Conservation (phyloP, 2,113 vertebrate species). For the Camelus bactrianus region DNA sequence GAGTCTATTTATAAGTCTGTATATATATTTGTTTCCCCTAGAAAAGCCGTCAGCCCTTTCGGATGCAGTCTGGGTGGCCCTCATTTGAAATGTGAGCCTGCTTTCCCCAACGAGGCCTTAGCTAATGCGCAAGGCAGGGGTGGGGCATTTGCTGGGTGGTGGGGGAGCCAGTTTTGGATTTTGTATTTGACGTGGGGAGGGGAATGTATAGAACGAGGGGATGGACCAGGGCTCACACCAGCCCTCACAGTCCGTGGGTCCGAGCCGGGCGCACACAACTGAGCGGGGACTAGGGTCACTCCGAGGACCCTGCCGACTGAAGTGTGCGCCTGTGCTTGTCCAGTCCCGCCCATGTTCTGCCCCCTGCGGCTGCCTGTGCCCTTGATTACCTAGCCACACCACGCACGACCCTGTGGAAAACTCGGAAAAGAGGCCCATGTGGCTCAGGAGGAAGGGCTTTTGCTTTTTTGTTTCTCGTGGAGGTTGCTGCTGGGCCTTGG, state of each 20-base stretch:
- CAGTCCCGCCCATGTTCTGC: accelerated
- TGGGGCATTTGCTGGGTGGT: accelerated
- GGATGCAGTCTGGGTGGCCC: not conserved
- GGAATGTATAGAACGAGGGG: not conserved
- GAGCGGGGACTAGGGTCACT: not conserved
- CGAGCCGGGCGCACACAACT: accelerated
- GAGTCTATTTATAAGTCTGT: not conserved
- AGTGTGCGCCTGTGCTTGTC: accelerated
- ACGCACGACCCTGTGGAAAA: accelerated
- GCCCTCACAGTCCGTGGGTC: not conserved
- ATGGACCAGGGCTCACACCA: not conserved
- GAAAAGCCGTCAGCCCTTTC: not conserved
- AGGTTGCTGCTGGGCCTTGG: not conserved
- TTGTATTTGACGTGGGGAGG: not conserved
- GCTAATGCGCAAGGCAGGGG: not conserved
- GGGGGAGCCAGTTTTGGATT: not conserved
- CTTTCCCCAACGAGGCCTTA: not conserved
- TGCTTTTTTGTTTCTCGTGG: not conserved
- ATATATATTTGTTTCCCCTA: too few species aligned
- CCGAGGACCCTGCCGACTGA: not conserved
- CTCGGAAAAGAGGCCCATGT: not conserved
- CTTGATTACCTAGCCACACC: accelerated
- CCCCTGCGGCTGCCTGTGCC: not conserved
- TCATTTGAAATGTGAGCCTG: not conserved
- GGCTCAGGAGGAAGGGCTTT: not conserved